Base-by-base conservation (phyloP, 2,113 vertebrate genomes). In the Chiloscyllium plagiosum region DNA sequence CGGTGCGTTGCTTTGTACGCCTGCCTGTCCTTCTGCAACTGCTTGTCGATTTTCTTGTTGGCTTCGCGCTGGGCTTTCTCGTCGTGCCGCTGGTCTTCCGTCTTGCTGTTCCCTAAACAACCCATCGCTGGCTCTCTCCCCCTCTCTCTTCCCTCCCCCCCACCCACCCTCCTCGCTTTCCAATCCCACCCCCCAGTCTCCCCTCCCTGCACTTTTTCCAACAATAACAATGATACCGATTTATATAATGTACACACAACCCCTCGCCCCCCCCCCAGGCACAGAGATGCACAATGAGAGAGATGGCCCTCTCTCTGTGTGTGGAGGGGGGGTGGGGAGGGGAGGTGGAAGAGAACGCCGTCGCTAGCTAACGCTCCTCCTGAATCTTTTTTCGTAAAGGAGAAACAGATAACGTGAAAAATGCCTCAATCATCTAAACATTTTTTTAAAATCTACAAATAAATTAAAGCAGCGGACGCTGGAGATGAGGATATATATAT, bases 11-110 rank as follows among this genome's bases (percentile, higher is more conserved):
- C 99, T 98, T 99, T 99, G 96, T 99, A 99, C 90, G 98, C 98
- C 97, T 99, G 98, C 97, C 99, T 97, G 96, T 99, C 99, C 97
- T 99, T 99, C 97, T 99, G 99, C 97, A 99, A 97, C 98, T 99
- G 98, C 97, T 99, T 99, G 97, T 99, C 99, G 96, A 99, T 99
- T 98, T 99, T 99, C 97, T 99, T 99, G 98, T 99, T 99, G 97
- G 99, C 98, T 98, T 99, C 99, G 97, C 99, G 98, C 97, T 99
- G 98, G 96, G 99, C 98, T 97, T 99, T 99, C 97, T 99, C 99
- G 97, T 99, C 99, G 97, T 99, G 99, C 97, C 99, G 98, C 98
- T 99, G 99, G 98, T 99, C 99, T 97, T 99, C 97, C 96, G 99
- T 99, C 98, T 99, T 99, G 98, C 98, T 99, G 98, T 99, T 99